Evolutionary conservation across 1,140 invertebrate genomes (phyloP).

Genomic region (Mercenaria mercenaria): DNA sequence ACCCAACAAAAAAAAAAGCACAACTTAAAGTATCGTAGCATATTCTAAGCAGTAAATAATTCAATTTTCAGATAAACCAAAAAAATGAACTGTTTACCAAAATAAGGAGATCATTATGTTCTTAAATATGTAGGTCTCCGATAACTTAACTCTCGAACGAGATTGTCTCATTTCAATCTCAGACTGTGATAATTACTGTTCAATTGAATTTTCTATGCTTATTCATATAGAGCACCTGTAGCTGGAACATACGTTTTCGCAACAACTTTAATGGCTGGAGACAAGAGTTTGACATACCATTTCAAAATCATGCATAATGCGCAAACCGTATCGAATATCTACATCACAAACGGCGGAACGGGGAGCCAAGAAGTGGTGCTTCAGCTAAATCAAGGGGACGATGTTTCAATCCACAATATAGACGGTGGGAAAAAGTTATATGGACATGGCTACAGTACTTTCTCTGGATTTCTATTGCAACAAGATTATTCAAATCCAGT

Average conservation of each 20-base stretch:
- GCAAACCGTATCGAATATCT: neutral
- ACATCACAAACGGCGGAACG: neutral
- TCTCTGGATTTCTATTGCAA: conserved; percentile 27
- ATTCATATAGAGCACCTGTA: conserved; percentile 6
- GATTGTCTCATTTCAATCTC: neutral
- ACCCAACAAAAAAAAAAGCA: too few relatives aligned
- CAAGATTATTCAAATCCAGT: neutral
- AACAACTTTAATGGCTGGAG: neutral
- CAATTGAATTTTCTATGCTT: too few relatives aligned
- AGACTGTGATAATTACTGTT: too few relatives aligned
- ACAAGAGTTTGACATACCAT: neutral
- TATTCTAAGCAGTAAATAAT: too few relatives aligned
- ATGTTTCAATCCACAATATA: conserved; percentile 9
- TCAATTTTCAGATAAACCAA: too few relatives aligned
- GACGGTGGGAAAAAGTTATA: neutral
- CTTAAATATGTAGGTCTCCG: too few relatives aligned
- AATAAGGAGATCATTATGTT: too few relatives aligned
- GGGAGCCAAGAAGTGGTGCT: neutral
- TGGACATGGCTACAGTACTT: neutral
- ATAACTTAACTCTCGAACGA: neutral
- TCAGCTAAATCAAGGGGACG: conserved; percentile 21
- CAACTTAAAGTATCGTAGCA: too few relatives aligned
- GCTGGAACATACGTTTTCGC: conserved; percentile 6
- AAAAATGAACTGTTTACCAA: too few relatives aligned
- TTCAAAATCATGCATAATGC: neutral